Evolutionary conservation across 1,140 invertebrate genomes (phyloP).

Genomic region (Tetramorium simillimum): DNA sequence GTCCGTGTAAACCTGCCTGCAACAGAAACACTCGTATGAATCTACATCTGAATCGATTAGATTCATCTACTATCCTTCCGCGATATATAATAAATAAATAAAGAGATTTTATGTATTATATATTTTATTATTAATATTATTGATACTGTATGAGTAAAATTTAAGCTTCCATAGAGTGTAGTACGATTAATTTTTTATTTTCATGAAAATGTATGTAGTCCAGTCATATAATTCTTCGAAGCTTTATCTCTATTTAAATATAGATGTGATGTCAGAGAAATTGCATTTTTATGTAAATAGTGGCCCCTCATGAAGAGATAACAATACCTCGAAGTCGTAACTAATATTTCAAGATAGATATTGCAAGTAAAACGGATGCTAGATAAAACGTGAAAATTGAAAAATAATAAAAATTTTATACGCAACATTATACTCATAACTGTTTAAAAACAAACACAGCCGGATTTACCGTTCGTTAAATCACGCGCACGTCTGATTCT

Average conservation of each 20-base stretch:
- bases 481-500: slow-evolving; percentile 20
- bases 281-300: slow-evolving; percentile 50
- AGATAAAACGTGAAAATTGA: background rate
- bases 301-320: background rate
- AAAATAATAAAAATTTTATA: slow-evolving; percentile 14
- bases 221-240: slow-evolving; percentile 20
- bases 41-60: slow-evolving; percentile 21
- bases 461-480: slow-evolving; percentile 38
- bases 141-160: background rate
- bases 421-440: slow-evolving; percentile 9
- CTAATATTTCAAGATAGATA: background rate
- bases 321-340: slow-evolving; percentile 14
- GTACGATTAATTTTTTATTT: background rate
- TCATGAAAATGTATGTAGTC: slow-evolving; percentile 11
- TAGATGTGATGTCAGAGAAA: slow-evolving; percentile 3
- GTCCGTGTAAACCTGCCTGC: slow-evolving; percentile 92
- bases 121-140: background rate
- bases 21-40: slow-evolving; percentile 72
- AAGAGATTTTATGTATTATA: background rate
- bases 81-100: background rate
- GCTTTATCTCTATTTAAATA: slow-evolving; percentile 42
- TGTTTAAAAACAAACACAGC: slow-evolving; percentile 6
- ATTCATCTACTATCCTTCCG: background rate
- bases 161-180: background rate
- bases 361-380: background rate